phyloP scores from a whole-genome alignment of 2,797 vertebrate genomes.

The Leucoraja ocellata region DNA sequence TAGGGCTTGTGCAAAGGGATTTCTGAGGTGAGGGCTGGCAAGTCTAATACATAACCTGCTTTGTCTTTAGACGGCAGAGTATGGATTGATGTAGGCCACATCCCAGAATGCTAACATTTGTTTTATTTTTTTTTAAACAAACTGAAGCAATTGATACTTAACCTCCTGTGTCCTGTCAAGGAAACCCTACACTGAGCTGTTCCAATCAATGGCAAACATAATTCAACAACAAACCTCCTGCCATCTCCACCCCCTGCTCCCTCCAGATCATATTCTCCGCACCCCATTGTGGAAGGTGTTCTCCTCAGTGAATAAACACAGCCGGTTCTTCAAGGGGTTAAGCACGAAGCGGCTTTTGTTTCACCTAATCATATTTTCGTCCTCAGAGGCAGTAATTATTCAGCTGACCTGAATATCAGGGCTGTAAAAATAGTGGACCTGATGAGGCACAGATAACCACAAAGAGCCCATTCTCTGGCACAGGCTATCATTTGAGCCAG shows the following conservation, averaged over 20 bases:
- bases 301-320: not conserved
- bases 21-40: not conserved
- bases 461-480: constrained; percentile 61
- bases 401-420: constrained; percentile 45
- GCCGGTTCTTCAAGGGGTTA: constrained; percentile 33
- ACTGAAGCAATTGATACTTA: constrained; percentile 36
- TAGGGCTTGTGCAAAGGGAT: not conserved
- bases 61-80: not conserved
- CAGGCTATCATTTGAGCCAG: constrained; percentile 50
- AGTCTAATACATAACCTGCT: not conserved
- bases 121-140: constrained; percentile 32
- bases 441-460: constrained; percentile 52
- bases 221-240: not conserved
- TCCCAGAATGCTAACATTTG: constrained; percentile 29
- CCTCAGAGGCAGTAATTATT: constrained; percentile 42
- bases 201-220: constrained; percentile 1
- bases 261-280: constrained; percentile 21
- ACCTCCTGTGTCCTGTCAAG: constrained; percentile 26
- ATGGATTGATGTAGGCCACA: constrained; percentile 21
- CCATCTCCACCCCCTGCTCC: not conserved
- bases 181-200: constrained; percentile 20
- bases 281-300: constrained; percentile 17
- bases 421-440: constrained; percentile 47
- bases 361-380: constrained; percentile 35
- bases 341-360: constrained; percentile 39